These are phyloP conservation scores for Scleropages formosus DNA, from an alignment of 2,797 vertebrate species.

Conservation along the genomic window DNA sequence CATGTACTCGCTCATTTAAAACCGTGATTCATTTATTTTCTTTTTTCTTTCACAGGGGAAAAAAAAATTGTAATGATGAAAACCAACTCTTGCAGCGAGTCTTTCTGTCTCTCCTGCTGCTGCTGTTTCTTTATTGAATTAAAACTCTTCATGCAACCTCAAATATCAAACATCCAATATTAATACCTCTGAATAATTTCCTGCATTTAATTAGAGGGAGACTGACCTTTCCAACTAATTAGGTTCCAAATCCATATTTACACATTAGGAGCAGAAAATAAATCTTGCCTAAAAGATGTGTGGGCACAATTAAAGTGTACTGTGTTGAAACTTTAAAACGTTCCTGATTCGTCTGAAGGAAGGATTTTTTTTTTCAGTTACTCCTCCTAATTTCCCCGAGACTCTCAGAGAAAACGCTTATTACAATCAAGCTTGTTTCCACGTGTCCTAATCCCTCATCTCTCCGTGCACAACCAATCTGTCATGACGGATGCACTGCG, in stretches of 20 bases:
- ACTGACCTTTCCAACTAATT: slow-evolving; percentile 20
- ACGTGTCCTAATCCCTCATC: too few relatives aligned
- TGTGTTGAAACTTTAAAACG: neutral
- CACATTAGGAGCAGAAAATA: slow-evolving; percentile 8
- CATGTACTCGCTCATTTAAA: neutral
- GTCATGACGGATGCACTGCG: too few relatives aligned
- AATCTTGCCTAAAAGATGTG: slow-evolving; percentile 12
- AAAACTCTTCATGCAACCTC: neutral
- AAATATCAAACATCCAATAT: slow-evolving; percentile 23
- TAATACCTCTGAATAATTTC: slow-evolving; percentile 8
- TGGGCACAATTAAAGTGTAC: neutral
- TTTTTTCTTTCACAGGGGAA: neutral
- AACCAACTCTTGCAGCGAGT: neutral
- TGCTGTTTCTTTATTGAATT: neutral
- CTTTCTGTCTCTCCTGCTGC: neutral
- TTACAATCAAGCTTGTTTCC: too few relatives aligned
- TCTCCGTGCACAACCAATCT: too few relatives aligned
- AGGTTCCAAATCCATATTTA: slow-evolving; percentile 19
- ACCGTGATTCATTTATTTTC: neutral
- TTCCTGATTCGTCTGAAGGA: neutral
- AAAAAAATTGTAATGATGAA: neutral
- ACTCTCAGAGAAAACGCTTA: neutral
- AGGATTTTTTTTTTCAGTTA: neutral
- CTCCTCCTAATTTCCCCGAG: neutral
- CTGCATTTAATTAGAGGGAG: slow-evolving; percentile 9